phyloP scores from a whole-genome alignment of 2,797 vertebrate genomes.

The Cynopterus sphinx region DNA sequence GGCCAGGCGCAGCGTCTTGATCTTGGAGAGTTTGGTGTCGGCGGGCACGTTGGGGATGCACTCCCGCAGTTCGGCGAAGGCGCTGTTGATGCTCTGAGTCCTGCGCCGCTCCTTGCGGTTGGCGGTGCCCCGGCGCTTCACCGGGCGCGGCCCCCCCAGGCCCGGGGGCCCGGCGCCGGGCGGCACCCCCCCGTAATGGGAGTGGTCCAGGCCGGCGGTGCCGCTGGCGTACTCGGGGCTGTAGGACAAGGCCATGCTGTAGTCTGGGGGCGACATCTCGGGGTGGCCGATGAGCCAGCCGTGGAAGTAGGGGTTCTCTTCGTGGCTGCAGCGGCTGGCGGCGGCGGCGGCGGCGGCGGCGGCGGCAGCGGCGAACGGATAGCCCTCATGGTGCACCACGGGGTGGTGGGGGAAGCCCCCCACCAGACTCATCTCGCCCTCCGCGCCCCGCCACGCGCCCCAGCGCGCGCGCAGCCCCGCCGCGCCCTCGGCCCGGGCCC shows the following conservation, averaged over 20 bases:
- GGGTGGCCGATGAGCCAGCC: slow-evolving; percentile 98
- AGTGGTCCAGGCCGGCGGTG: slow-evolving; percentile 89
- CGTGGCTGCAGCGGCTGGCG: slow-evolving; percentile 93
- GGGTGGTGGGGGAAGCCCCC: slow-evolving; percentile 97
- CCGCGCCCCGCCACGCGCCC: slow-evolving; percentile 80
- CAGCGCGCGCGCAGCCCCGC: slow-evolving; percentile 72
- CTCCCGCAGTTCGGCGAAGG: slow-evolving; percentile 97
- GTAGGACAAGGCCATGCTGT: slow-evolving; percentile 93
- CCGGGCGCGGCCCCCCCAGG: slow-evolving; percentile 89
- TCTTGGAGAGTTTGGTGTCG: slow-evolving; percentile 98
- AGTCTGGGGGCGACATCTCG: slow-evolving; percentile 96
- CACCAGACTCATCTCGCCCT: slow-evolving; percentile 93
- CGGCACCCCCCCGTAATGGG: slow-evolving; percentile 90
- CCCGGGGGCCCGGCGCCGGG: slow-evolving; percentile 89
- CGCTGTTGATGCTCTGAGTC: slow-evolving; percentile 99
- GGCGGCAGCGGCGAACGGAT: slow-evolving; percentile 93
- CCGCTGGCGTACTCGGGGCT: slow-evolving; percentile 93
- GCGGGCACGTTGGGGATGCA: slow-evolving; percentile 99
- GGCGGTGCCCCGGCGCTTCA: slow-evolving; percentile 96
- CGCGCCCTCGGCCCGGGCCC: slow-evolving; percentile 65
- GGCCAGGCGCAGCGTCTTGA: slow-evolving; percentile 96
- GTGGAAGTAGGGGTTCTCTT: slow-evolving; percentile 96
- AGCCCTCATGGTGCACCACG: slow-evolving; percentile 98
- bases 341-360: slow-evolving; percentile 91
- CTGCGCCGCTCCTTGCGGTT: slow-evolving; percentile 98